Evolutionary conservation across 2,888 invertebrate genomes (phyloP).

Genomic region (Ectemnius continuus): DNA sequence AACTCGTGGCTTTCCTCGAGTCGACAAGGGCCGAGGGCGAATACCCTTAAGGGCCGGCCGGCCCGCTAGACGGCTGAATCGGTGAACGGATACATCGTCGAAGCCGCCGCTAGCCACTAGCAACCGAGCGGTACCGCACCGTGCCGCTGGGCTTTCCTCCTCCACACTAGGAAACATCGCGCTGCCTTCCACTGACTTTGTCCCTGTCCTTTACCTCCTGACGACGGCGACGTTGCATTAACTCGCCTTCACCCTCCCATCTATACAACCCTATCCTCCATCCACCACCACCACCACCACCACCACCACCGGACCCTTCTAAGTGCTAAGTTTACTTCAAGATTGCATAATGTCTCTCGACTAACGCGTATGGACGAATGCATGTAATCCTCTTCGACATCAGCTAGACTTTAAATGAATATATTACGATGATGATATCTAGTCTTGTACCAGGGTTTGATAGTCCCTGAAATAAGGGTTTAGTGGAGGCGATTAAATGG

Average conservation of each 20-base stretch:
- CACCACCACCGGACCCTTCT: conserved; percentile 66
- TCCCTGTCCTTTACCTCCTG: conserved; percentile 45
- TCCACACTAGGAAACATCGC: not conserved
- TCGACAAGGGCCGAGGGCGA: conserved; percentile 15
- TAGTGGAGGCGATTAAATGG: not conserved
- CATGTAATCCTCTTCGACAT: no score
- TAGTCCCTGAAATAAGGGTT: no score
- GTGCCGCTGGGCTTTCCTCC: conserved; percentile 21
- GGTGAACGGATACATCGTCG: conserved; percentile 42
- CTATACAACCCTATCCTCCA: no score
- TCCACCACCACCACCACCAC: no score
- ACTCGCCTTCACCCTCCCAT: conserved; percentile 55
- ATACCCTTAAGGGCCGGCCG: no score
- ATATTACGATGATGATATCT: no score
- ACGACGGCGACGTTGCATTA: conserved; percentile 73
- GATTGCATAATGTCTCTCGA: conserved; percentile 72
- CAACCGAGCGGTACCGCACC: not conserved
- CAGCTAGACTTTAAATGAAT: no score
- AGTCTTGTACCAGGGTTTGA: no score
- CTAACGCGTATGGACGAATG: conserved; percentile 45
- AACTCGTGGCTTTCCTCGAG: not conserved
- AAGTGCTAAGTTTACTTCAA: conserved; percentile 76
- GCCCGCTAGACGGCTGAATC: not conserved
- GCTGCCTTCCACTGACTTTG: conserved; percentile 35
- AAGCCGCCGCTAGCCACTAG: conserved; percentile 20